A percentile compares a stretch with the other conserved stretches of the same genome.
These are phyloP conservation scores for Saxidomus purpurata DNA, from an alignment of 1,140 invertebrate species.

Conservation along the genomic window DNA sequence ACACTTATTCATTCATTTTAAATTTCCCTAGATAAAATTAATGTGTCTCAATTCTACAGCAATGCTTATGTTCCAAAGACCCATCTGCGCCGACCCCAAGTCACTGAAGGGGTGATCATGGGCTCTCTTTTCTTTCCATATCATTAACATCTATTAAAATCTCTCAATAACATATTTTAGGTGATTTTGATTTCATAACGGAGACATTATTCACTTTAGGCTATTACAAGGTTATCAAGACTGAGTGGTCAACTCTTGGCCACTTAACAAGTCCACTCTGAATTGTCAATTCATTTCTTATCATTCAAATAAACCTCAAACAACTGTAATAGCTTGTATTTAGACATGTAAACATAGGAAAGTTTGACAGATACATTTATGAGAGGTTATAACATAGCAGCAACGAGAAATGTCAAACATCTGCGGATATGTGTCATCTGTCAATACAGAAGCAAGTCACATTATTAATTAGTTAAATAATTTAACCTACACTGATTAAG, in stretches of 20 bases:
- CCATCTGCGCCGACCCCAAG: too few relatives aligned
- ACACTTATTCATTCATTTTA: too few relatives aligned
- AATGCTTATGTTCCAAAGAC: too few relatives aligned
- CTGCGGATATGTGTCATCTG: background rate
- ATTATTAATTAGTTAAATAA: slow-evolving; percentile 2
- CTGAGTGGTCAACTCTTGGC: background rate
- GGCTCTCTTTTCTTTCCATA: too few relatives aligned
- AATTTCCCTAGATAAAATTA: too few relatives aligned
- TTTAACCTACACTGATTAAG: background rate
- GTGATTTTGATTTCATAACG: too few relatives aligned
- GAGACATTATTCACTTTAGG: too few relatives aligned
- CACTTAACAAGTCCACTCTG: background rate
- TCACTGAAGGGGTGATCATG: too few relatives aligned
- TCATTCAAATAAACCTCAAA: background rate
- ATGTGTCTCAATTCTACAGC: too few relatives aligned
- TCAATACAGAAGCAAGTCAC: background rate
- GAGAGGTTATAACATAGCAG: background rate
- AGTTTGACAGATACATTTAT: slow-evolving; percentile 7
- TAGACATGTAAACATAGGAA: background rate
- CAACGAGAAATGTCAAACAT: background rate
- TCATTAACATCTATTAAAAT: too few relatives aligned
- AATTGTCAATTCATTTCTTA: background rate
- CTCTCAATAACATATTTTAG: too few relatives aligned
- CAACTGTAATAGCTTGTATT: background rate
- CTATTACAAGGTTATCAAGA: too few relatives aligned